Conservation (phyloP, 2,113 vertebrate species). For the Misgurnus mizolepis region DNA sequence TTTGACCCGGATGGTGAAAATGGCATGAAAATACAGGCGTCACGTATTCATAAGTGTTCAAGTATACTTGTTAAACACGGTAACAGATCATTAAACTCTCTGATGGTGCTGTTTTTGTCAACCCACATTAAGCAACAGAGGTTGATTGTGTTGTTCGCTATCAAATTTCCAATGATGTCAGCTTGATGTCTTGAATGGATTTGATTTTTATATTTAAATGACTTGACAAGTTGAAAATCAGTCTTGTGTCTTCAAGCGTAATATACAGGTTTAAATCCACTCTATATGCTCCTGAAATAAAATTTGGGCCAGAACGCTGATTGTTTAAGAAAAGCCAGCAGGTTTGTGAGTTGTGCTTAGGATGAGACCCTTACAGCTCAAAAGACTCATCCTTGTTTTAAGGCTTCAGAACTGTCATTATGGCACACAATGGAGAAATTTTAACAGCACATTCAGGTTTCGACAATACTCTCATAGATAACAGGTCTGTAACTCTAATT, state of each 20-base stretch:
- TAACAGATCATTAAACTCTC: slow-evolving; percentile 62
- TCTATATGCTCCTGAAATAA: background rate
- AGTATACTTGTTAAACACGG: slow-evolving; percentile 70
- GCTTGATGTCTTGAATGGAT: background rate
- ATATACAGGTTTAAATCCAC: background rate
- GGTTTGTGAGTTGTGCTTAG: slow-evolving; percentile 77
- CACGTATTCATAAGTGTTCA: slow-evolving; percentile 63
- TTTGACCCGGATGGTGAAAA: background rate
- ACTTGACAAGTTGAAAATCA: background rate
- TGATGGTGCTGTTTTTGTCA: slow-evolving; percentile 59
- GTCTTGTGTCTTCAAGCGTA: background rate
- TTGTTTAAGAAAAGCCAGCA: slow-evolving; percentile 53
- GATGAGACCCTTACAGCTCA: slow-evolving; percentile 62
- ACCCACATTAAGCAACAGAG: slow-evolving; percentile 42
- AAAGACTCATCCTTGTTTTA: slow-evolving; percentile 70
- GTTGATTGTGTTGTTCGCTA: background rate
- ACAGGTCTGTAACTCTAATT: slow-evolving; percentile 1
- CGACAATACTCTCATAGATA: slow-evolving; percentile 50
- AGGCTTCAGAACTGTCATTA: slow-evolving; percentile 74
- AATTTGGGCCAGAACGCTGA: background rate
- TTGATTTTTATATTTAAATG: background rate
- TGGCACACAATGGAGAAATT: slow-evolving; percentile 62
- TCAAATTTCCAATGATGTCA: background rate
- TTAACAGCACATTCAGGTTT: slow-evolving; percentile 56
- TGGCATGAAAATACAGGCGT: slow-evolving; percentile 55